A percentile compares a stretch with the other conserved stretches of the same genome.
phyloP scores from a whole-genome alignment of 2,888 invertebrate species.

The Pollenia angustigena region DNA sequence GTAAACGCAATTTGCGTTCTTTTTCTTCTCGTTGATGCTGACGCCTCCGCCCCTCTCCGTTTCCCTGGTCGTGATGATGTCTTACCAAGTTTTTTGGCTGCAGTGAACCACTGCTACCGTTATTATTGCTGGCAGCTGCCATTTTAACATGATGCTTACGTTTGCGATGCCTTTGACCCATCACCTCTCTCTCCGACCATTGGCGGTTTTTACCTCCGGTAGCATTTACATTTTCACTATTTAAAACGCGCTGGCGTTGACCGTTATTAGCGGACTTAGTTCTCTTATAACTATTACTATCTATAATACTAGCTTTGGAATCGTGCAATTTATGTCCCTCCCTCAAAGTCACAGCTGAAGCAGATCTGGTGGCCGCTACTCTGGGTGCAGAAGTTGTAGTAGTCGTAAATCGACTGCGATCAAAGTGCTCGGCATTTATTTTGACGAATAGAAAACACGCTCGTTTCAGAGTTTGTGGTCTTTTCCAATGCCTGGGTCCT shows the following conservation, averaged over 20 bases:
- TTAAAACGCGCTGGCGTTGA: conserved; percentile 41
- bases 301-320: conserved; percentile 75
- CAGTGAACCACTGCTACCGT: conserved; percentile 74
- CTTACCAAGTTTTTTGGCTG: conserved; percentile 81
- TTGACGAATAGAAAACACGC: conserved; percentile 80
- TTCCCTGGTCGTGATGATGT: conserved; percentile 79
- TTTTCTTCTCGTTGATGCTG: conserved; percentile 78
- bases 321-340: conserved; percentile 59
- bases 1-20: conserved; percentile 74
- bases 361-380: conserved; percentile 24
- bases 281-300: conserved; percentile 71
- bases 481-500: conserved; percentile 78
- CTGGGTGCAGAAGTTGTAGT: conserved; percentile 63
- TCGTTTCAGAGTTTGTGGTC: conserved; percentile 75
- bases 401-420: conserved; percentile 69
- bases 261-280: conserved; percentile 50
- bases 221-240: conserved; percentile 75
- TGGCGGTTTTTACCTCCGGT: conserved; percentile 29
- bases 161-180: conserved; percentile 73
- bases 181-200: conserved; percentile 21
- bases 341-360: conserved; percentile 54
- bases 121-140: conserved; percentile 35
- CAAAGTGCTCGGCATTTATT: conserved; percentile 77
- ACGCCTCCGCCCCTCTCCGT: conserved; percentile 74
- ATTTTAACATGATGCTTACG: conserved; percentile 74